phyloP scores from a whole-genome alignment of 2,113 vertebrate genomes.

The Rhegmatorhina hoffmannsi region DNA sequence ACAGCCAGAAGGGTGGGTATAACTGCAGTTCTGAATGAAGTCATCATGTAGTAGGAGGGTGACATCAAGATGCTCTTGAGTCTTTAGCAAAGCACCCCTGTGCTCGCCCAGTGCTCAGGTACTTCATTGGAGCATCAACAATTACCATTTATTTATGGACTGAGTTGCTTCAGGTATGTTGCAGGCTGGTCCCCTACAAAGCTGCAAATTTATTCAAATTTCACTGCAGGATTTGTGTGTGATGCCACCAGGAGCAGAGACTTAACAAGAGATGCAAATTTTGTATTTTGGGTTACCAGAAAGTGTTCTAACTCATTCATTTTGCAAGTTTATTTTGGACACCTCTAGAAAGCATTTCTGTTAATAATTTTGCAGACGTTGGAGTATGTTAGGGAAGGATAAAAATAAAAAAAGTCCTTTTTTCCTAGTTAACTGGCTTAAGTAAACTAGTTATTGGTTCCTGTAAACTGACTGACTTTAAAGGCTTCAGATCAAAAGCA shows the following conservation, averaged over 20 bases:
- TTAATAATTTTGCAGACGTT: neutral
- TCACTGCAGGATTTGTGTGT: neutral
- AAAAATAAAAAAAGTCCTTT: neutral
- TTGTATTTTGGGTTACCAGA: neutral
- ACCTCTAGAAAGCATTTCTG: neutral
- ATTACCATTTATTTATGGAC: neutral
- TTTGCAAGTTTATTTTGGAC: neutral
- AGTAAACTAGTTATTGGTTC: neutral
- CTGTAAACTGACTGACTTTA: neutral
- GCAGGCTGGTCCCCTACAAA: neutral
- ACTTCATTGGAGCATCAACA: neutral
- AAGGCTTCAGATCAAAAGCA: neutral
- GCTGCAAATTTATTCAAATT: neutral
- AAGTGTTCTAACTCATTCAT: neutral
- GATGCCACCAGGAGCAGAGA: neutral
- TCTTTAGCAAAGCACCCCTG: neutral
- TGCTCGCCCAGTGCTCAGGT: neutral
- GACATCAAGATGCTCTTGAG: fast-evolving
- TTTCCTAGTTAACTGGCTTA: neutral
- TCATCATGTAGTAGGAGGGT: fast-evolving
- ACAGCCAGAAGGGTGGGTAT: neutral
- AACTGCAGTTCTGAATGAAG: neutral
- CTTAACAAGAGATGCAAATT: neutral
- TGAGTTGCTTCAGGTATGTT: neutral
- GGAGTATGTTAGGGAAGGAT: neutral